Base-by-base conservation (phyloP, 2,113 vertebrate species). In the Artemisiospiza belli region DNA sequence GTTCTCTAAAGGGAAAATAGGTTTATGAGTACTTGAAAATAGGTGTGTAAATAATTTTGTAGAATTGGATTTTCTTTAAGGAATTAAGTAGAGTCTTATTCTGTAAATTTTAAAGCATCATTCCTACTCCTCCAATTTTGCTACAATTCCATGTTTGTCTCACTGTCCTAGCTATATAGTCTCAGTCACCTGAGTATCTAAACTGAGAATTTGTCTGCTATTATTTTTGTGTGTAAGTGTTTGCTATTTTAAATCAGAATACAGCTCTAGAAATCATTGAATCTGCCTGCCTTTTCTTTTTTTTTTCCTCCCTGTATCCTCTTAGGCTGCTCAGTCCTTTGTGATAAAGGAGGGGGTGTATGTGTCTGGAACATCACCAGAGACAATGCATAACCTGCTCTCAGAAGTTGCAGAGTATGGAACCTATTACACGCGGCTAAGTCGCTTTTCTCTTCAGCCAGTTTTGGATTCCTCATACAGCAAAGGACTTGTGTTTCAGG, bases 401-500 rank as follows among this genome's bases (percentile, higher is more conserved):
- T 97, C 97, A 0, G 99, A 99, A 97, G 97, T 99, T 92, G 99
- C 98, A 3, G 99, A 98, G 87, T 99, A 99, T 4, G 99, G 99
- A 78, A 99, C 99, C 8, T 97, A 98, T 70, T 99, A 99, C 89
- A 95, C 98, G 31, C 98, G 99, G 47, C 98, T 99, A 3, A 99
- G 99, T 90, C 98, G 87, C 54, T 99, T 99, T 95, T 99, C 99
- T 39, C 97, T 99, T 94, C 98, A 99, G 91, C 98, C 98, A 2
- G 97, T 98, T 41, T 97, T 97, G 66, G 97, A 98, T 77, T 90
- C 98, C 18, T 94, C 95, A 0, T 97, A 98, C 91, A 98, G 98
- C 95, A 99, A 98, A 93, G 99, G 99, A 52, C 98, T 99, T 6
- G 99, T 99, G 59, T 99, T 99, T 95, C 99, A 99, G 99, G 99